Base-by-base conservation (phyloP, 1,140 invertebrate genomes). In the Argopecten irradians region DNA sequence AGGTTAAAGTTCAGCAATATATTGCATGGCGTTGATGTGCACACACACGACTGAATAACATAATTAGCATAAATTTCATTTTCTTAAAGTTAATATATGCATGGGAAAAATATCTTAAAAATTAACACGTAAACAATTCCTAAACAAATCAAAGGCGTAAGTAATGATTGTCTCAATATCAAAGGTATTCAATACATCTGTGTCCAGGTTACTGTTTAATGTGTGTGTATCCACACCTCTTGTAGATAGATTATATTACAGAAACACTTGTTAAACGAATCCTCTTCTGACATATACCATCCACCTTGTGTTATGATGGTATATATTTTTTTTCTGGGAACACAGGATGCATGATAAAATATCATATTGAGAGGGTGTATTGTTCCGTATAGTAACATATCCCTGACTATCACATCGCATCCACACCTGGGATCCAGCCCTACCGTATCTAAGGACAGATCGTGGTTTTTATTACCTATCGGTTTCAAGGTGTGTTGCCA, bases 391-490 rank as follows among this genome's bases (percentile, higher is more conserved):
- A 71, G 55, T 71, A 71, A 28, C 55, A 28, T 71, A 71, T 71
- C n/a, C n/a, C 22, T 71, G 5, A 22, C 5, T 71, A 71, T 71
- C 55, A 71, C 55, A 71, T 71, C 55, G 55, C 55, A 1, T 71
- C 55, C 55, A 71, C 55, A 71, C 55, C 55, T 71, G 55, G 55
- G 55, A 71, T 71, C 55, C 55, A 71, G 55, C 55, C 55, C 55
- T 28, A 71, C 55, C 55, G 55, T 71, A 71, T 71, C 55, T 71
- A 71, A 71, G 22, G n/a, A 71, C 55, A n/a, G n/a, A 71, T 71
- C 55, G 28, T 28, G 28, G 55, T 71, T 71, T 39, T 71, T 71
- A 71, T 71, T 71, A 71, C 55, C 55, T 71, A 71, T 71, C 55
- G n/a, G 55, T 71, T 71, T 71, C 55, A 71, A 71, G 55, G 55